Evolutionary conservation across 2,797 vertebrate genomes (phyloP).

Genomic region (Enteromius argenteus): DNA sequence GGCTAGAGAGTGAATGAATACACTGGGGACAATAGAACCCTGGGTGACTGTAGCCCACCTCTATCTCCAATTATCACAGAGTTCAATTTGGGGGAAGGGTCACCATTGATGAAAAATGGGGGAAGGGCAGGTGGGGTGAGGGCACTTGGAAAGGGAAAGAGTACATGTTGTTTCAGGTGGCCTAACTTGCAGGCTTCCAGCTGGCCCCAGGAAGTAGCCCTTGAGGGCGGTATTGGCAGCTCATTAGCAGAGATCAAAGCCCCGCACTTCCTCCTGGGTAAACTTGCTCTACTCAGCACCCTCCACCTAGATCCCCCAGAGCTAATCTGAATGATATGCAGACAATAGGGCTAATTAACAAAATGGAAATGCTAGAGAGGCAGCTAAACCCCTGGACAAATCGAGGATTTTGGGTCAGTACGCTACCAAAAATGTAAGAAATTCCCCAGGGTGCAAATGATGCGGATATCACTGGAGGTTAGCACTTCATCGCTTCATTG

Average conservation of each 20-base stretch:
- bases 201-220: constrained; percentile 70
- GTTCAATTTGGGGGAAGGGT: constrained; percentile 43
- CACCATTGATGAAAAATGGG: constrained; percentile 51
- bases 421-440: not conserved
- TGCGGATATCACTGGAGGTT: not conserved
- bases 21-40: constrained; percentile 55
- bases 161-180: constrained; percentile 67
- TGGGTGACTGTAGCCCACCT: constrained; percentile 59
- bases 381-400: constrained; percentile 2
- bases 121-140: constrained; percentile 45
- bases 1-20: constrained; percentile 46
- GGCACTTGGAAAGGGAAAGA: constrained; percentile 55
- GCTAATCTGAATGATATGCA: constrained; percentile 61
- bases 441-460: not conserved
- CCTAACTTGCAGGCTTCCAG: constrained; percentile 66
- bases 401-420: constrained; percentile 3
- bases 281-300: constrained; percentile 55
- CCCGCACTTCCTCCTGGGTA: constrained; percentile 70
- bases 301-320: constrained; percentile 46
- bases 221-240: constrained; percentile 77
- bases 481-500: not conserved
- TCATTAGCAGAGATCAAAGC: constrained; percentile 85
- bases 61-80: constrained; percentile 61
- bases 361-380: constrained; percentile 34
- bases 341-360: constrained; percentile 59